These are phyloP conservation scores for Sericinus montela DNA, from an alignment of 2,888 invertebrate species.

Conservation along the genomic window DNA sequence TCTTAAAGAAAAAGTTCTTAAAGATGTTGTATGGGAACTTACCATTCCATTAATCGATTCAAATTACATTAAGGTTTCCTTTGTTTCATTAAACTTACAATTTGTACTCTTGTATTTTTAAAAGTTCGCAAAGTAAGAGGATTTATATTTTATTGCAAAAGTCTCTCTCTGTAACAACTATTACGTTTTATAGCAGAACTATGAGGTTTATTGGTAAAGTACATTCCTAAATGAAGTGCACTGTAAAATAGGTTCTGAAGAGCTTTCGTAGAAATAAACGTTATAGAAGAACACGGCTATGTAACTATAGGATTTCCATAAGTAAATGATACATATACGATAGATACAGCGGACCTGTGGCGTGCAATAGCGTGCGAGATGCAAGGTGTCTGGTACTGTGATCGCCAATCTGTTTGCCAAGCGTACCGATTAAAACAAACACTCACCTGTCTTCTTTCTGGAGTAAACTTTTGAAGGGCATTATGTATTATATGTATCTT, in stretches of 20 bases:
- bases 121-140: background rate
- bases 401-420: too few species aligned
- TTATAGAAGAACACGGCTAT: constrained; percentile 1
- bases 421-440: too few species aligned
- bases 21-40: too few species aligned
- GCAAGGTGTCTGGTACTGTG: too few species aligned
- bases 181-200: constrained; percentile 14
- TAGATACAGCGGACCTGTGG: too few species aligned
- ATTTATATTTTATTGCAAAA: constrained; percentile 4
- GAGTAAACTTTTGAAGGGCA: too few species aligned
- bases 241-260: background rate
- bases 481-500: too few species aligned
- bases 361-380: too few species aligned
- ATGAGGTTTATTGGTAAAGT: constrained; percentile 11
- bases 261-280: constrained; percentile 9
- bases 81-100: constrained; percentile 11
- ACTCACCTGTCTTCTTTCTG: too few species aligned
- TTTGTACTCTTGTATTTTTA: constrained; percentile 8
- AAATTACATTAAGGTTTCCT: constrained; percentile 1
- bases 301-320: constrained; percentile 2
- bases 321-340: too few species aligned
- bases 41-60: background rate
- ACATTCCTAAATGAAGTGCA: constrained; percentile 14
- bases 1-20: too few species aligned
- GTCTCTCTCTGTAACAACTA: constrained; percentile 6